Base-by-base conservation (phyloP, 2,113 vertebrate species). In the Hydropotes inermis region DNA sequence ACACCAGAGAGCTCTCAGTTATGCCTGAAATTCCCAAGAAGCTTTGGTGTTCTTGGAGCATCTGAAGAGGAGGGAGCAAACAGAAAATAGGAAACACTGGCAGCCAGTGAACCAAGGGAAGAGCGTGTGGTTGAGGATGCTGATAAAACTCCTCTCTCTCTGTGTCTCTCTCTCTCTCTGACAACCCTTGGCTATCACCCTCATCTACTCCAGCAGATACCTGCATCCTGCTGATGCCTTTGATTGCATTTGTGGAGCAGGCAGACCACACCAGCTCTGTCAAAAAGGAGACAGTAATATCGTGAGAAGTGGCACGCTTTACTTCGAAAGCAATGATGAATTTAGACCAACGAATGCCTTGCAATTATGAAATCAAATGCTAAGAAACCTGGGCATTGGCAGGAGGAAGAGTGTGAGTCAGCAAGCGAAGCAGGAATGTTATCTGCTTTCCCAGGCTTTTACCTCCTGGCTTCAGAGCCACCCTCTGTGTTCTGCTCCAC, bases 381-480 rank as follows among this genome's bases (percentile, higher is more conserved):
- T 74, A 81, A 70, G 54, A 92, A 96, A 70, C 33, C 39, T 27
- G 15, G 8, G 21, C 52, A 5, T 5, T 25, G 67, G 8, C 30
- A 27, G 39, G 39, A 64, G 50, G 23, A 30, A 55, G 45, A 5
- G 5, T 4, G 1, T 0, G 3, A 55, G 50, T 33, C 15, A 9
- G 28, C 16, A 39, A 55, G 8, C 76, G 43, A 57, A 27, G 19
- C 16, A 21, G 15, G 19, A 8, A 2, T 2, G 3, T 88, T 94
- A 91, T 84, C 95, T 94, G 39, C 83, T 91, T 81, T 55, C 25
- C 54, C 58, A 83, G 67, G 36, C 45, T 94, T 58, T 70, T 86
- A 43, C 93, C 93, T 96, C 21, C 90, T 91, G 92, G 87, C 55
- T 87, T 84, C 82, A 30, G 4, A 36, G 43, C 47, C 27, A 1